These are phyloP conservation scores for Kryptolebias marmoratus DNA, from an alignment of 2,113 vertebrate genomes.

Conservation along the genomic window DNA sequence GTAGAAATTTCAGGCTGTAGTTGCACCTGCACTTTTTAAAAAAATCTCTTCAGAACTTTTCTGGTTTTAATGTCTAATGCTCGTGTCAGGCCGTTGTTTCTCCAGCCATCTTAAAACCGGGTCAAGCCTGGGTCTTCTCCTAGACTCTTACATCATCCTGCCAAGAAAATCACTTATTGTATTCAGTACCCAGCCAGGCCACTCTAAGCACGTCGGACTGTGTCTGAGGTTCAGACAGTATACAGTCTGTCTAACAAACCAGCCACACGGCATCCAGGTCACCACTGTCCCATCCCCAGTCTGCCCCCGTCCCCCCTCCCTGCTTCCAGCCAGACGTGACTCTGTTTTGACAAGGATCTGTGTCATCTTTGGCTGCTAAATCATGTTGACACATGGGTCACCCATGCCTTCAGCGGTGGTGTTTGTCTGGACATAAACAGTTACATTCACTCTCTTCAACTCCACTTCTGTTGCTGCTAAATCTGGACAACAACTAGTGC, in stretches of 20 bases:
- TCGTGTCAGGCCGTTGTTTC: conserved; percentile 32
- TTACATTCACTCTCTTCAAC: conserved; percentile 15
- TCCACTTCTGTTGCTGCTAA: not conserved
- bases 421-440: conserved; percentile 36
- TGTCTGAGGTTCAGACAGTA: conserved; percentile 42
- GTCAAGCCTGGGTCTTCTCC: conserved; percentile 33
- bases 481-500: not conserved
- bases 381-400: conserved; percentile 70
- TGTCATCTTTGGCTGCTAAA: conserved; percentile 76
- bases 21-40: too few relatives aligned
- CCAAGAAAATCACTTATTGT: conserved; percentile 58
- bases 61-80: too few relatives aligned
- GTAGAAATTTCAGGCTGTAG: too few relatives aligned
- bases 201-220: conserved; percentile 38
- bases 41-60: too few relatives aligned
- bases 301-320: conserved; percentile 18
- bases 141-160: conserved; percentile 55
- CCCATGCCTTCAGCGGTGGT: conserved; percentile 48
- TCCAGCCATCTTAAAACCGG: conserved; percentile 43
- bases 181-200: conserved; percentile 10
- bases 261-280: conserved; percentile 52
- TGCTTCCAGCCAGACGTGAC: conserved; percentile 38
- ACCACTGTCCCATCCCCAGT: conserved; percentile 50
- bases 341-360: conserved; percentile 76
- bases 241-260: conserved; percentile 49